Conservation (phyloP, 2,113 vertebrate species). For the Atherinomorus stipes region DNA sequence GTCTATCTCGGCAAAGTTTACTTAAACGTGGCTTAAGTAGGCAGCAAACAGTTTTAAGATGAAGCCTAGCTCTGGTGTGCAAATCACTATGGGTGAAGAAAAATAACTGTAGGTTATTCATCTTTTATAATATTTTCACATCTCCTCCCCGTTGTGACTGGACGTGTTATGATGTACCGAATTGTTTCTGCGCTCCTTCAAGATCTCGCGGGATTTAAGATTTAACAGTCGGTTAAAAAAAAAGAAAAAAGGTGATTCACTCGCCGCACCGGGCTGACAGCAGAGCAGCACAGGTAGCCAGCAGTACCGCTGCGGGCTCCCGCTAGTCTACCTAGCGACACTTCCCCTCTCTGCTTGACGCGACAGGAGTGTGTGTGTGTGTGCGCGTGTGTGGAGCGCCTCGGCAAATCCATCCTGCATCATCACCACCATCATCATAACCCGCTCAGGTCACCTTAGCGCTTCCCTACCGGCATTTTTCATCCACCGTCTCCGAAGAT, state of each 20-base stretch:
- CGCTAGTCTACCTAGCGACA: conserved; percentile 46
- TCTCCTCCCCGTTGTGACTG: conserved; percentile 7
- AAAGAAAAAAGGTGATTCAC: conserved; percentile 47
- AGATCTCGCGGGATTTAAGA: conserved; percentile 73
- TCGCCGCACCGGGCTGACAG: conserved; percentile 43
- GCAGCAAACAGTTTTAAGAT: neutral
- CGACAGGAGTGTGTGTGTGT: conserved; percentile 12
- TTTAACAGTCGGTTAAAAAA: conserved; percentile 3
- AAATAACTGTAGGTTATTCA: neutral
- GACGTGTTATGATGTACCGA: neutral
- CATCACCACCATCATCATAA: conserved; percentile 8
- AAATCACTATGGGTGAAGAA: neutral
- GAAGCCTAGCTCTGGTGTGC: neutral
- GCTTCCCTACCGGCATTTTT: conserved; percentile 52
- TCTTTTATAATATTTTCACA: neutral
- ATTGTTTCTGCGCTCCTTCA: neutral
- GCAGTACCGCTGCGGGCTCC: conserved; percentile 8
- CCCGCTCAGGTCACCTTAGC: conserved; percentile 57
- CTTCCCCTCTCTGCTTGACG: conserved; percentile 31
- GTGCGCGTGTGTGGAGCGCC: conserved; percentile 1
- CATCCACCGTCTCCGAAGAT: conserved; percentile 57
- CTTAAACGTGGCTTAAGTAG: too few relatives aligned
- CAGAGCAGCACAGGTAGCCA: conserved; percentile 47
- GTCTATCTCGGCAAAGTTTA: neutral
- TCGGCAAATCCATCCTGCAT: conserved; percentile 24